Percentiles rank a stretch among this genome's conserved stretches.
Conservation (phyloP, 2,888 invertebrate species). For the Selenia dentaria region DNA sequence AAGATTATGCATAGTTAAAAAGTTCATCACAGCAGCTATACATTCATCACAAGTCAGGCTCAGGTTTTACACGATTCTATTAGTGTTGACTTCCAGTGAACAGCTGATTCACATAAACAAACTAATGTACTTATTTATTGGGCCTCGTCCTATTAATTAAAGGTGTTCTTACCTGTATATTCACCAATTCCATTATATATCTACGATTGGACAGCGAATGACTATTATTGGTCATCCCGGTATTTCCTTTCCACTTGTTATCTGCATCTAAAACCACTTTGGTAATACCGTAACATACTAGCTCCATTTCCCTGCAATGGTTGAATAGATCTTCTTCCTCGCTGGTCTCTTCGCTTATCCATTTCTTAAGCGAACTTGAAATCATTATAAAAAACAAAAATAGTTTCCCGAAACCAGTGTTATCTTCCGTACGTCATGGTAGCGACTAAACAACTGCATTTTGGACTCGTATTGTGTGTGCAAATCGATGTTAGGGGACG, state of each 20-base stretch:
- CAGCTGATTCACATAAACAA: constrained; percentile 12
- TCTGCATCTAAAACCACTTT: constrained; percentile 75
- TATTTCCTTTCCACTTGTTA: constrained; percentile 73
- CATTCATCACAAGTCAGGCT: too few species aligned
- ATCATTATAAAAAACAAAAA: constrained; percentile 45
- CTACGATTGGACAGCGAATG: constrained; percentile 69
- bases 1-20: too few species aligned
- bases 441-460: constrained; percentile 53
- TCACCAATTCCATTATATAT: constrained; percentile 77
- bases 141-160: too few species aligned
- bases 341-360: constrained; percentile 82
- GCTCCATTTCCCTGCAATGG: constrained; percentile 79
- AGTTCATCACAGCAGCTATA: too few species aligned
- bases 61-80: too few species aligned
- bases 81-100: not conserved
- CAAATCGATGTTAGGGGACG: constrained; percentile 72
- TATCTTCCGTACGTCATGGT: constrained; percentile 62
- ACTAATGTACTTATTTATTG: not conserved
- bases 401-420: constrained; percentile 33
- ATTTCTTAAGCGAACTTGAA: constrained; percentile 66
- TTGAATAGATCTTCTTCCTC: constrained; percentile 78
- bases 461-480: constrained; percentile 43
- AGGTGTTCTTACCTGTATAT: constrained; percentile 81
- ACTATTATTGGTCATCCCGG: constrained; percentile 46
- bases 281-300: constrained; percentile 72